phyloP scores from a whole-genome alignment of 2,888 invertebrate species.

The Lycocerus yunnanus region DNA sequence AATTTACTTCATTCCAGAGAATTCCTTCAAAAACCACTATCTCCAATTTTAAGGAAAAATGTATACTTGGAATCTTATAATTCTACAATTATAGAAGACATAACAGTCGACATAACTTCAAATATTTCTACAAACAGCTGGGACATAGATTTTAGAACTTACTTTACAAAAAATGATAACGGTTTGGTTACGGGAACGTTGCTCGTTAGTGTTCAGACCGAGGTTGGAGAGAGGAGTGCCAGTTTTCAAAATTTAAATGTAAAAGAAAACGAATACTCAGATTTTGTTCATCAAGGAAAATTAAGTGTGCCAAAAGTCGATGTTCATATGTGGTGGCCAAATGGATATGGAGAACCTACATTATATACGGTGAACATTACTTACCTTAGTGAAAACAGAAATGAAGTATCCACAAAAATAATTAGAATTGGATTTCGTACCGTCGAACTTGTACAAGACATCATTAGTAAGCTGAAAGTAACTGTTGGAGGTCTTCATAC shows the following conservation, averaged over 20 bases:
- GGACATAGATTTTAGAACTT: slow-evolving; percentile 55
- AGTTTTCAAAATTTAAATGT: slow-evolving; percentile 22
- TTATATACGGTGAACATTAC: slow-evolving; percentile 71
- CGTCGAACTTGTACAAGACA: slow-evolving; percentile 78
- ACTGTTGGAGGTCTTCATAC: not conserved
- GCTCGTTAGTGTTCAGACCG: slow-evolving; percentile 30
- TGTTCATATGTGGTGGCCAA: slow-evolving; percentile 90
- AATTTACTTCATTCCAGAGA: slow-evolving; percentile 14
- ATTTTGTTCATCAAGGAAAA: slow-evolving; percentile 41
- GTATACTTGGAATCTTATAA: slow-evolving; percentile 70
- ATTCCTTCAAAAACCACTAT: too few species aligned
- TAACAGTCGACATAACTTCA: slow-evolving; percentile 52
- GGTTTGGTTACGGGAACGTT: slow-evolving; percentile 36
- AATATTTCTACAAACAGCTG: slow-evolving; percentile 50
- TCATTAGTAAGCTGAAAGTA: slow-evolving; percentile 54
- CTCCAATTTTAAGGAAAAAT: slow-evolving; percentile 63
- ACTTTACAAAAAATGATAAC: slow-evolving; percentile 47
- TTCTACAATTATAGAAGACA: slow-evolving; percentile 65
- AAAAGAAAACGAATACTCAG: slow-evolving; percentile 41
- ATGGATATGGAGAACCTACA: slow-evolving; percentile 82
- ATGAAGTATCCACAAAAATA: slow-evolving; percentile 55
- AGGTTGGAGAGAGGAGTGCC: slow-evolving; percentile 23
- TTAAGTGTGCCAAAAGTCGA: slow-evolving; percentile 49
- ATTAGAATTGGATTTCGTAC: slow-evolving; percentile 84
- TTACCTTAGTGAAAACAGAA: slow-evolving; percentile 53